Base-by-base conservation (phyloP, 2,113 vertebrate genomes). In the Spheniscus mendiculus region DNA sequence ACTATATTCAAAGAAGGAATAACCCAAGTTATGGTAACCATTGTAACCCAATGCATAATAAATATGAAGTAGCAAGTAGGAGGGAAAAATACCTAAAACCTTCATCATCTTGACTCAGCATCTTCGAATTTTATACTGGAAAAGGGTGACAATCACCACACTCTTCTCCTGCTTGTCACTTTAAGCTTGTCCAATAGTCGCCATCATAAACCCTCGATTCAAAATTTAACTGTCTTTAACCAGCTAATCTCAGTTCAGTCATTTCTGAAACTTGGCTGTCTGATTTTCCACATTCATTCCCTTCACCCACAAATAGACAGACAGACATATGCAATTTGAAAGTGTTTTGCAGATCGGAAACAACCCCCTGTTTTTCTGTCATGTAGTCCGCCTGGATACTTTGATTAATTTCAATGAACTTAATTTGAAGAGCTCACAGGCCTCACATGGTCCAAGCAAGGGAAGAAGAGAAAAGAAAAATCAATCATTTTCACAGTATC, bases 1-100 rank as follows among this genome's bases (percentile, higher is more conserved):
- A 72, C 52, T 83, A 27, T 36, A 86, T 93, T 97, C 71, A 95
- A 87, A 94, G 73, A 67, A 87, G 30, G 22, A 74, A 77, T 74
- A 89, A 81, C 52, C 63, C 40, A 65, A 77, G 36, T 47, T 65
- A 40, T 7, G 23, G 26, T 12, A 71, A 50, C 55, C 27, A 45
- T 32, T 77, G 42, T 30, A 73, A 70, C 17, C 25, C 18, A 70
- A 26, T 5, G 29, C 23, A 52, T 32, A 79, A 91, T 65, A 72
- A 91, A 85, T 25, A 77, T 6, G 29, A 79, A 50, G 49, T 12
- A 74, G 36, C 17, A 87, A 63, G 5, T 15, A 66, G 10, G 29
- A 88, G 1, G 2, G 19, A 22, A 76, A 96, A 86, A 73, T 55
- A 73, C 18, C 25, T 61, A 14, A 47, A 56, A 90, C 34, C 23